Evolutionary conservation across 2,797 vertebrate genomes (phyloP), one percentile per base, ranked within the genome.

Genomic region (Lepilemur ruficaudatus): DNA sequence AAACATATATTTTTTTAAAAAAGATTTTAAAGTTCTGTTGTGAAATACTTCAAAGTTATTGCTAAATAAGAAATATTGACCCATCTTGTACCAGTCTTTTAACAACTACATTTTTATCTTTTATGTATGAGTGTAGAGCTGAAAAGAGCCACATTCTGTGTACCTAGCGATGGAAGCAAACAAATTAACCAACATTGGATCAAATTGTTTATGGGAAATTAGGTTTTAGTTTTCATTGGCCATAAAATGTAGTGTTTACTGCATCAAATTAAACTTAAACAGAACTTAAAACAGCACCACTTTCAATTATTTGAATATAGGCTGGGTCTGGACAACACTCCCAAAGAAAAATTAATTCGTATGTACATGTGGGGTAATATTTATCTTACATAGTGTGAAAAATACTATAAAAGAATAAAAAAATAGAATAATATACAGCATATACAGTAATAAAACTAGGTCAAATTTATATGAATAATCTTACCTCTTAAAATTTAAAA

Each of bases 31-130:
- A 87, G 52, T 72, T 92, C 23, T 92, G 46, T 91, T 89, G 25
- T 91, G 72, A 89, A 97, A 80, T 41, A 85, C 59, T 92, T 97
- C 55, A 81, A 95, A 92, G 48, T 85, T 79, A 89, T 50, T 83
- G 32, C 61, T 88, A 81, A 97, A 88, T 92, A 87, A 94, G 55
- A 95, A 89, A 72, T 89, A 91, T 57, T 75, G 72, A 93, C 72
- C 55, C 23, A 76, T 55, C 63, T n/a, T 80, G 50, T 80, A 67
- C 5, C 23, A 92, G 18, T 41, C 32, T 73, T 96, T 96, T 76
- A 89, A 85, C 84, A 96, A 70, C 55, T 78, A 57, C 0, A 63
- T 22, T 95, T 94, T 93, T 59, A 89, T 73, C 61, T 89, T 92
- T 92, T 91, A 86, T 67, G 28, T 82, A 82, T 61, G 17, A 85